Conservation (phyloP, 2,888 invertebrate genomes). For the Lacanobia oleracea region DNA sequence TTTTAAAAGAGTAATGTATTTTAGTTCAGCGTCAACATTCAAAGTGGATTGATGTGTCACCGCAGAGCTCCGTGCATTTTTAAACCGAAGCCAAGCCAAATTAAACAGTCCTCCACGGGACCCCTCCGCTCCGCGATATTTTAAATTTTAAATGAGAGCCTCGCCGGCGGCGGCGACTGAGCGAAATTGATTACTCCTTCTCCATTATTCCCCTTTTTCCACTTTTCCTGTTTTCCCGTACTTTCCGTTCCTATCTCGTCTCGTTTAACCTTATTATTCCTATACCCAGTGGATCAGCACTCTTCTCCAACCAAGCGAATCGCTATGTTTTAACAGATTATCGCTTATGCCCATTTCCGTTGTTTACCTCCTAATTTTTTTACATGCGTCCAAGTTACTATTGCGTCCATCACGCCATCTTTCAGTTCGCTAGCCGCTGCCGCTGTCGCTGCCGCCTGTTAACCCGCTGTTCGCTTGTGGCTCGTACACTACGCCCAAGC, state of each 20-base stretch:
- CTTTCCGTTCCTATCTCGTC: slow-evolving; percentile 84
- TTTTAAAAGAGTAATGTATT: slow-evolving; percentile 71
- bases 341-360: slow-evolving; percentile 54
- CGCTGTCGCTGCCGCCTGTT: slow-evolving; percentile 57
- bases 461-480: slow-evolving; percentile 67
- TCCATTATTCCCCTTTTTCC: slow-evolving; percentile 90
- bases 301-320: slow-evolving; percentile 51
- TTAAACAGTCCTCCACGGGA: slow-evolving; percentile 89
- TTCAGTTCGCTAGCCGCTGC: slow-evolving; percentile 27
- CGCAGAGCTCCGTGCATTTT: slow-evolving; percentile 88
- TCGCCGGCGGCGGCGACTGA: slow-evolving; percentile 87
- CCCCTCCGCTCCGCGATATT: slow-evolving; percentile 85
- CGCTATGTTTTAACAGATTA: slow-evolving; percentile 65
- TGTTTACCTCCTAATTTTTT: slow-evolving; percentile 38
- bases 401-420: slow-evolving; percentile 25
- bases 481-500: slow-evolving; percentile 73
- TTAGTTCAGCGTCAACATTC: slow-evolving; percentile 81
- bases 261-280: slow-evolving; percentile 87
- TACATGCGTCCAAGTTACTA: slow-evolving; percentile 40
- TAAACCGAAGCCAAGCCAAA: slow-evolving; percentile 87
- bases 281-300: slow-evolving; percentile 74
- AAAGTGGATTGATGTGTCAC: slow-evolving; percentile 89
- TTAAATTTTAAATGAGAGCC: slow-evolving; percentile 90
- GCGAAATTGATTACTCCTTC: slow-evolving; percentile 90
- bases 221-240: slow-evolving; percentile 84